Percentiles rank a stretch among this genome's conserved stretches.
Evolutionary conservation across 2,888 invertebrate genomes (phyloP).

Genomic region (Melanotus villosus): DNA sequence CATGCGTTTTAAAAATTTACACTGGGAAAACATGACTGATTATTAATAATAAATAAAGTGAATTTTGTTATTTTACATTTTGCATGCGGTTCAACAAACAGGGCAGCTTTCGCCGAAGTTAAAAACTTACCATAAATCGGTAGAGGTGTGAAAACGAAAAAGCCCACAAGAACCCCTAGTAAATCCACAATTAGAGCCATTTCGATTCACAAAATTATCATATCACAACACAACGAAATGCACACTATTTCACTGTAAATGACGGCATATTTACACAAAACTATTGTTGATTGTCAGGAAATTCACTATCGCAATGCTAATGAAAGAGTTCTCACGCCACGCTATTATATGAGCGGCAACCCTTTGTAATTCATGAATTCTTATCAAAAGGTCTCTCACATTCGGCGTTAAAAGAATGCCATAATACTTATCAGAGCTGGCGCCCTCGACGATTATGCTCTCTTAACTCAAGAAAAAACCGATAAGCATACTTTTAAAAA

Average conservation of each 20-base stretch:
- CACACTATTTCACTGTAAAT: constrained; percentile 52
- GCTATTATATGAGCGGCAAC: constrained; percentile 37
- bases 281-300: constrained; percentile 53
- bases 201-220: constrained; percentile 50
- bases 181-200: constrained; percentile 55
- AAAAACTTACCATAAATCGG: constrained; percentile 36
- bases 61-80: too few species aligned
- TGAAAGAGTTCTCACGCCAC: constrained; percentile 54
- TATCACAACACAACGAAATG: constrained; percentile 51
- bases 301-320: constrained; percentile 54
- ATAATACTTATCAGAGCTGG: background rate
- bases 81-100: too few species aligned
- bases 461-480: background rate
- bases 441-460: background rate
- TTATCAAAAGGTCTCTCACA: constrained; percentile 23
- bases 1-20: too few species aligned
- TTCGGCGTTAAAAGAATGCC: constrained; percentile 23
- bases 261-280: constrained; percentile 51
- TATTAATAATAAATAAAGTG: too few species aligned
- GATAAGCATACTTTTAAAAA: too few species aligned
- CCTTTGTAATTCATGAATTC: constrained; percentile 21
- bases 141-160: constrained; percentile 35
- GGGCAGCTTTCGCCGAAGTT: too few species aligned
- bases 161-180: constrained; percentile 36
- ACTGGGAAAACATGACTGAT: too few species aligned